Percentiles rank a stretch among this genome's conserved stretches.
These are phyloP conservation scores for Slavum lentiscoides DNA, from an alignment of 2,888 invertebrate genomes.

Conservation along the genomic window DNA sequence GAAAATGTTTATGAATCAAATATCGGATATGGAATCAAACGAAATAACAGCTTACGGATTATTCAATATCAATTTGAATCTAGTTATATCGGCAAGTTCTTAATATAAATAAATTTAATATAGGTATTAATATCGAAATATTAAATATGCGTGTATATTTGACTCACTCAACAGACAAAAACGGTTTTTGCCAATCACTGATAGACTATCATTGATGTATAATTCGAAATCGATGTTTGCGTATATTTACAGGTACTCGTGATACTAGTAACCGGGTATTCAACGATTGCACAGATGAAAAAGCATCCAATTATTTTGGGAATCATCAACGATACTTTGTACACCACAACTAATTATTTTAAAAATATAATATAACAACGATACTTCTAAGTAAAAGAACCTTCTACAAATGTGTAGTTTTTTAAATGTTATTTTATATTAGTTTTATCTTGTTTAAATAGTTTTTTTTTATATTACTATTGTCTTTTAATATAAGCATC, in stretches of 20 bases:
- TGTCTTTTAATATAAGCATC: too few species aligned
- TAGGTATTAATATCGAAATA: too few species aligned
- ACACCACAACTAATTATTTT: background rate
- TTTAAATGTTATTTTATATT: too few species aligned
- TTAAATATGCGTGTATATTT: too few species aligned
- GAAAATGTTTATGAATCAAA: constrained; percentile 2
- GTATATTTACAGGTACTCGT: background rate
- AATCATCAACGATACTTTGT: background rate
- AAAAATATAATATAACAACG: too few species aligned
- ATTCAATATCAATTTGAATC: background rate
- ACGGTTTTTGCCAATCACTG: too few species aligned
- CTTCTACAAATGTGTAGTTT: too few species aligned
- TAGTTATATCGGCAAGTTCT: background rate
- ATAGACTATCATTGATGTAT: background rate
- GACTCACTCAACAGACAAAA: too few species aligned
- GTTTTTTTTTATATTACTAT: too few species aligned
- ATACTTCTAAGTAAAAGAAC: too few species aligned
- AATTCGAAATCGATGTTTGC: background rate
- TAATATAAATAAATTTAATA: too few species aligned
- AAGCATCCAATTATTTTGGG: background rate
- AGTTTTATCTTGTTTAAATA: too few species aligned
- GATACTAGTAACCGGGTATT: background rate
- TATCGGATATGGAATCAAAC: background rate
- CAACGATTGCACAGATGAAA: background rate
- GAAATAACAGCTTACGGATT: background rate